Base-by-base conservation (phyloP, 35 echinoderm and acorn worm species). In the Strongylocentrotus purpuratus region DNA sequence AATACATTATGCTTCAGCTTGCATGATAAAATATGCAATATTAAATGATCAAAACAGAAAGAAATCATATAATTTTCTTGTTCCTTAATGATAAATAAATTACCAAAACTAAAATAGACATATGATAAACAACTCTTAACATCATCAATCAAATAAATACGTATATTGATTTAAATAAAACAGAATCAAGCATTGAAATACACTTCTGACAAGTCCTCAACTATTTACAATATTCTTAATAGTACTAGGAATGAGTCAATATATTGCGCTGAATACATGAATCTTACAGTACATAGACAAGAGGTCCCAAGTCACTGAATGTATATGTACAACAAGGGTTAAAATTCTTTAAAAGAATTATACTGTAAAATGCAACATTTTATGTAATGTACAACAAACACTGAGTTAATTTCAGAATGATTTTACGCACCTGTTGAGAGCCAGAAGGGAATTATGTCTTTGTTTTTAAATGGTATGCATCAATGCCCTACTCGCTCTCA, bases 101-200 rank as follows among this genome's bases (percentile, higher is more conserved):
- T 78, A 78, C 25, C 20, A 22, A 28, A 78, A 78, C 20, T 78
- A 78, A 12, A 10, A 7, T 78, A 78, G 28, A 78, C 28, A n/a
- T n/a, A 28, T 28, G 25, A n/a, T n/a, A 78, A 78, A 28, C 65
- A 70, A 8, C 52, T 12, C 52, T n/a, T 78, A 78, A 2, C 3
- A 78, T 28, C 65, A 78, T 78, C 65, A 78, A 78, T 78, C 28
- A 78, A 78, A 78, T 78, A 78, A n/a, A n/a, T 78, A 78, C n/a
- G 65, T 78, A 78, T 31, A 78, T 78, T n/a, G 20, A 7, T n/a
- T 78, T 78, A 78, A 78, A 78, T 78, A 78, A 78, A 78, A 28
- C 7, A 78, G 20, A n/a, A 78, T 28, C 65, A n/a, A 78, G 65
- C 65, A 78, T 18, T n/a, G 61, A 70, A 18, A 70, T 70, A 28